Percentiles rank a stretch among this genome's conserved stretches.
Conservation (phyloP, 2,113 vertebrate genomes). For the Anoura caudifer region DNA sequence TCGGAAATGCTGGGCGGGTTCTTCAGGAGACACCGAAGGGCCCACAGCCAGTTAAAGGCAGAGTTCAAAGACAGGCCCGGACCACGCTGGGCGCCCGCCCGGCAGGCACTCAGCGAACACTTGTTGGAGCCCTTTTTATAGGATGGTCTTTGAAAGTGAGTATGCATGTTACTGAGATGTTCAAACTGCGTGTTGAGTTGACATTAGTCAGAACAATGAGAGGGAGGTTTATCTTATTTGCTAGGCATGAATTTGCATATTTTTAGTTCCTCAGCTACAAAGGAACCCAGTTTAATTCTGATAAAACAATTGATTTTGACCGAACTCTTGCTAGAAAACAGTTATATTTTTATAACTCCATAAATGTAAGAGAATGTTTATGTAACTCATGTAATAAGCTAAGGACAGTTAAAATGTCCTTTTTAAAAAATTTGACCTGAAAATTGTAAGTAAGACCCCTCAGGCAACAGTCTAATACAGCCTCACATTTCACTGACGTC, state of each 20-base stretch:
- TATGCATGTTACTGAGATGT: background rate
- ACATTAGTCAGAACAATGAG: background rate
- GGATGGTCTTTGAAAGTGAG: background rate
- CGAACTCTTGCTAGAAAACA: background rate
- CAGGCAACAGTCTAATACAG: background rate
- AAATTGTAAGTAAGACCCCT: background rate
- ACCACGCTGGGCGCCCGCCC: background rate
- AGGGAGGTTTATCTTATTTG: background rate
- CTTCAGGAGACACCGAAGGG: background rate
- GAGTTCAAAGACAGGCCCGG: background rate
- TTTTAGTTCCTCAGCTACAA: conserved; percentile 28
- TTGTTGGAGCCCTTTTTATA: background rate
- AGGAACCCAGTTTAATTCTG: background rate
- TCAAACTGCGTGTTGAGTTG: background rate
- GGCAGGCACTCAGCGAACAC: background rate
- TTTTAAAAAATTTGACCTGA: background rate
- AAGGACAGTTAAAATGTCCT: background rate
- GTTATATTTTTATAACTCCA: background rate
- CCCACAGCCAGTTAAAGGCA: background rate
- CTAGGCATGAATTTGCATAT: background rate
- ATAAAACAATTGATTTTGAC: background rate
- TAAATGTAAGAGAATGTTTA: background rate
- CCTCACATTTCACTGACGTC: background rate
- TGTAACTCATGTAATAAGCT: background rate
- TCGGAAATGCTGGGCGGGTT: background rate